Evolutionary conservation across 2,113 vertebrate genomes (phyloP).

Genomic region (Orthonyx spaldingii): DNA sequence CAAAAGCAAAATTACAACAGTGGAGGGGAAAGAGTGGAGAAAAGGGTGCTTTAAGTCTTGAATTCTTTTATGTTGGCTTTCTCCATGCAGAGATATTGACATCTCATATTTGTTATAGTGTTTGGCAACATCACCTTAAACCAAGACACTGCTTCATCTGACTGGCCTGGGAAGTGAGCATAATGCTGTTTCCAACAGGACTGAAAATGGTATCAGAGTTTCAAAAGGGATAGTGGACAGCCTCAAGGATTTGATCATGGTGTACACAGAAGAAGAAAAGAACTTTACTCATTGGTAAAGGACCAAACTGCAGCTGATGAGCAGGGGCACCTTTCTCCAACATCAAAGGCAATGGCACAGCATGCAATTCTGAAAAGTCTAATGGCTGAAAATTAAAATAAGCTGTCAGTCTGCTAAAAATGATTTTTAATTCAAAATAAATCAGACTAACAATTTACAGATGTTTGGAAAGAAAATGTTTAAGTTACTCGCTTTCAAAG

Average conservation of each 20-base stretch:
- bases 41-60: background rate
- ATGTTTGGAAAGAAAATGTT: slow-evolving; percentile 75
- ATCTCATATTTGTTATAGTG: background rate
- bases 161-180: background rate
- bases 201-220: background rate
- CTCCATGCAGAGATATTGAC: background rate
- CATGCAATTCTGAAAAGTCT: slow-evolving; percentile 54
- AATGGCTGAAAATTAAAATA: slow-evolving; percentile 72
- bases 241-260: background rate
- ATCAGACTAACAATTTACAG: slow-evolving; percentile 75
- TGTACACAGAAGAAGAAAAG: background rate
- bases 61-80: background rate
- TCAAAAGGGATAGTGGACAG: background rate
- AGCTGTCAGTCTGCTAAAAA: slow-evolving; percentile 66
- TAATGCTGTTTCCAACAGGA: background rate
- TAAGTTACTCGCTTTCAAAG: slow-evolving; percentile 60
- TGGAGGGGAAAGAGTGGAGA: background rate
- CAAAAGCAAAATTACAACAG: background rate
- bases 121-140: background rate
- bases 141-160: background rate
- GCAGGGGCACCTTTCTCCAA: background rate
- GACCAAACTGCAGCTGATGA: slow-evolving; percentile 36
- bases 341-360: slow-evolving; percentile 31
- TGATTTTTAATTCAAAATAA: slow-evolving; percentile 74
- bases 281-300: background rate